Conservation (phyloP, 2,113 vertebrate species). For the Otocyon megalotis region DNA sequence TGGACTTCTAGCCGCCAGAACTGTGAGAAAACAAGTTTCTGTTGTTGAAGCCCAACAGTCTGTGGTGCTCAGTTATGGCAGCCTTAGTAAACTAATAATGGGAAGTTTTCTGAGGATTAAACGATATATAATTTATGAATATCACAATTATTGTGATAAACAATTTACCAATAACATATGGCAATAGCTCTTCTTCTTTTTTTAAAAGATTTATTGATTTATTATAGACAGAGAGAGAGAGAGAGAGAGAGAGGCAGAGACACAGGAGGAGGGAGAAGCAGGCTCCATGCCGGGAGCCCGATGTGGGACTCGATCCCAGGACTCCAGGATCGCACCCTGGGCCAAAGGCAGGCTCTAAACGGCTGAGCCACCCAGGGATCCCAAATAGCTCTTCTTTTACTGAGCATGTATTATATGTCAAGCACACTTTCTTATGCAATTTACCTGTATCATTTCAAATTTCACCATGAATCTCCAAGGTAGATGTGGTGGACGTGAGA, state of each 20-base stretch:
- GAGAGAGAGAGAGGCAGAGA: no score
- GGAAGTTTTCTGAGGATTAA: not conserved
- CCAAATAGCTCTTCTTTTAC: not conserved
- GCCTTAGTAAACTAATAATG: not conserved
- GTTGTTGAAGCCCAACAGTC: not conserved
- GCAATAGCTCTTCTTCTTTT: not conserved
- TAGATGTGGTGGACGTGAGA: not conserved
- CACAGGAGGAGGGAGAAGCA: no score
- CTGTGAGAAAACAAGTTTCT: constrained; percentile 5
- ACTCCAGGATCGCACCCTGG: no score
- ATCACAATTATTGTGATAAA: not conserved
- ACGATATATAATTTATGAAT: not conserved
- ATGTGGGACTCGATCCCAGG: no score
- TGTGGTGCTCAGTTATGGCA: not conserved
- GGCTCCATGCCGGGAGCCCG: no score
- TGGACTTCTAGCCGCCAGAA: not conserved
- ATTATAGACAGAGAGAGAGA: no score
- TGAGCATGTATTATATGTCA: not conserved
- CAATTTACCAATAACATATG: not conserved
- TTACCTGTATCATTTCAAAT: not conserved
- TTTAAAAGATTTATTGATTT: no score
- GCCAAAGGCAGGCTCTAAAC: no score
- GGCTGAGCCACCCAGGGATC: no score
- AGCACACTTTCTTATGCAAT: not conserved
- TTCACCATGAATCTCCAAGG: not conserved